Evolutionary conservation across 2,888 invertebrate species (phyloP).

Genomic region (Xylota segnis): DNA sequence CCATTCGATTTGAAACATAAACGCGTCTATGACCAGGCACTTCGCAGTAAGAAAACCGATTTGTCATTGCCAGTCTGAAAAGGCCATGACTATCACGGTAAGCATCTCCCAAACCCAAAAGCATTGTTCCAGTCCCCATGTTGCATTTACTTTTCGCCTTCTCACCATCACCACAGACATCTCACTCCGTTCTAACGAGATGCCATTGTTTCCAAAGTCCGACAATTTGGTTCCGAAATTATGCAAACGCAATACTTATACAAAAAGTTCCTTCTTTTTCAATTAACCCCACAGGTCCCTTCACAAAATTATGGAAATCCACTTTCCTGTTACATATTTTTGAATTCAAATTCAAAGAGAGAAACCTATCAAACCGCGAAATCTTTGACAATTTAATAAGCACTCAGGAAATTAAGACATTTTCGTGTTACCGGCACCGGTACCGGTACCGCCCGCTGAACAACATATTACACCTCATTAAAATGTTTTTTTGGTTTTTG

Average conservation of each 20-base stretch:
- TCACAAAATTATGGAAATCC: conserved; percentile 65
- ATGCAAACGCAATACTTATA: conserved; percentile 49
- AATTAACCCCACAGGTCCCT: conserved; percentile 54
- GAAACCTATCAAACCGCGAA: conserved; percentile 72
- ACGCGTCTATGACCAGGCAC: no score
- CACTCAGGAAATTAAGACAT: conserved; percentile 66
- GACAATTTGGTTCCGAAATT: conserved; percentile 33
- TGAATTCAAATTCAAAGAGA: conserved; percentile 54
- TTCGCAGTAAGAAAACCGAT: background rate
- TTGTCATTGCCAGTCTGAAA: conserved; percentile 3
- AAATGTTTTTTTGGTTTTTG: conserved; percentile 34
- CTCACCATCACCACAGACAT: background rate
- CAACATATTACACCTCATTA: conserved; percentile 77
- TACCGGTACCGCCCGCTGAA: conserved; percentile 71
- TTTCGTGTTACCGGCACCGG: conserved; percentile 43
- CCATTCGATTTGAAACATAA: no score
- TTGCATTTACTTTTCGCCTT: background rate
- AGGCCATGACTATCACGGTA: background rate
- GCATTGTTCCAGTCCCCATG: background rate
- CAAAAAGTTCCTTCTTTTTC: conserved; percentile 41
- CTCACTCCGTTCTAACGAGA: conserved; percentile 32
- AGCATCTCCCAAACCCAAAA: background rate
- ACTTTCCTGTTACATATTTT: conserved; percentile 40
- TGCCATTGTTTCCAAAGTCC: conserved; percentile 38
- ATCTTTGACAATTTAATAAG: conserved; percentile 75